Conservation (phyloP, 2,797 vertebrate species). For the Poecilia gillii region DNA sequence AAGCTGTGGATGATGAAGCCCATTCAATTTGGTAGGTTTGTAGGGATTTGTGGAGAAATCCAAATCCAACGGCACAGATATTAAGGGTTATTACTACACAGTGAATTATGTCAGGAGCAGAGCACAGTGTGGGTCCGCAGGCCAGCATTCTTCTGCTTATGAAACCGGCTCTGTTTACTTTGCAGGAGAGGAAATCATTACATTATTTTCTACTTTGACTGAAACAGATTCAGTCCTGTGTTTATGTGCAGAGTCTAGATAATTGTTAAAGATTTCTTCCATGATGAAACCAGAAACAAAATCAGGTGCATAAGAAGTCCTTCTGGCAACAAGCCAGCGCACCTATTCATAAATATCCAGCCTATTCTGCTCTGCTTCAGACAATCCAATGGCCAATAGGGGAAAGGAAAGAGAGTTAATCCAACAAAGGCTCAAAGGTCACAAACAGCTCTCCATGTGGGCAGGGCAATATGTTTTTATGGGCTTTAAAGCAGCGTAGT, state of each 20-base stretch:
- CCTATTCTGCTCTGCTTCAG: conserved; percentile 16
- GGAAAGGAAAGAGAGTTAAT: conserved; percentile 48
- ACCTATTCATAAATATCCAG: conserved; percentile 27
- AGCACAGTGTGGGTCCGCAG: conserved; percentile 22
- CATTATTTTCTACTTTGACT: conserved; percentile 24
- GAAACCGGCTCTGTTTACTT: conserved; percentile 36
- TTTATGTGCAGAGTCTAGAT: background rate
- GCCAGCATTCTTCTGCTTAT: conserved; percentile 55
- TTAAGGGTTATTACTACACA: conserved; percentile 37
- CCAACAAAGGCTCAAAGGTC: conserved; percentile 62
- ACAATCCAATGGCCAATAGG: conserved; percentile 46
- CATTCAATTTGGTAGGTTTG: conserved; percentile 49
- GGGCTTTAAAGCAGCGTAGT: conserved; percentile 43
- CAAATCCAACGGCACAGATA: conserved; percentile 52
- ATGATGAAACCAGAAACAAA: conserved; percentile 27
- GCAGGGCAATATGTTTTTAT: conserved; percentile 52
- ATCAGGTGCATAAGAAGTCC: conserved; percentile 25
- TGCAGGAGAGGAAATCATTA: conserved; percentile 27
- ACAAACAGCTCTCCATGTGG: conserved; percentile 43
- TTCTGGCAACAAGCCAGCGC: conserved; percentile 23
- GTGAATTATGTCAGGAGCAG: conserved; percentile 31
- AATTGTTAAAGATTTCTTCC: background rate
- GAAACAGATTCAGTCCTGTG: background rate
- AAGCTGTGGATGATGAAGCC: conserved; percentile 33
- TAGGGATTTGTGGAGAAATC: conserved; percentile 69